Percentiles rank a stretch among this genome's conserved stretches.
These are phyloP conservation scores for Neuroscelio doddi DNA, from an alignment of 2,888 invertebrate species.

Conservation along the genomic window DNA sequence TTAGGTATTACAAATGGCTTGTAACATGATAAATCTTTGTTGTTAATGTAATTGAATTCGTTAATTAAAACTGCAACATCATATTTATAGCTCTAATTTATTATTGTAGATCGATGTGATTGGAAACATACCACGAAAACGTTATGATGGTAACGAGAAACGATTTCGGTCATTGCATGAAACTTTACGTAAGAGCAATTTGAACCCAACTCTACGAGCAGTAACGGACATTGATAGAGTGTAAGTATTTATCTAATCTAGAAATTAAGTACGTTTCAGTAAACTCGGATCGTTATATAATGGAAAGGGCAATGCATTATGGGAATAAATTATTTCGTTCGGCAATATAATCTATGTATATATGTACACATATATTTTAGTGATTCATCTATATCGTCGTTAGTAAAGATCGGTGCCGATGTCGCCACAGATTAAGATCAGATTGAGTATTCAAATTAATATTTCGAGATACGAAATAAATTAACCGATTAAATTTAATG, in stretches of 20 bases:
- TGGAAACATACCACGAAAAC: constrained; percentile 9
- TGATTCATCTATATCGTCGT: background rate
- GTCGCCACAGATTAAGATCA: constrained; percentile 8
- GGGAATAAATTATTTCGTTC: constrained; percentile 19
- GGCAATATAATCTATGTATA: constrained; percentile 9
- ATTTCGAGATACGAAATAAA: too few relatives aligned
- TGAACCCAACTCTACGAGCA: constrained; percentile 7
- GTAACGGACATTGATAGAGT: constrained; percentile 31
- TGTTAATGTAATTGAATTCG: too few relatives aligned
- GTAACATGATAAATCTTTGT: too few relatives aligned
- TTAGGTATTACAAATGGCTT: too few relatives aligned
- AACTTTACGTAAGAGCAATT: constrained; percentile 30
- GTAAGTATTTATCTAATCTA: constrained; percentile 34
- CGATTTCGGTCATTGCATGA: constrained; percentile 18
- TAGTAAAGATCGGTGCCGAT: background rate
- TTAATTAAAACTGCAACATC: too few relatives aligned
- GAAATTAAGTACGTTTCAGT: constrained; percentile 21
- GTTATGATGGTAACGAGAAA: constrained; percentile 21
- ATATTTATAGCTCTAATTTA: too few relatives aligned
- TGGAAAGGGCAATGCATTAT: constrained; percentile 22
- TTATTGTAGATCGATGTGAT: too few relatives aligned
- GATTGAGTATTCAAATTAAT: too few relatives aligned
- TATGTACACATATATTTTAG: background rate
- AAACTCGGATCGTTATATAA: constrained; percentile 19
- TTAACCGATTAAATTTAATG: too few relatives aligned